Base-by-base conservation (phyloP, 2,888 invertebrate species). In the Drosophila birchii region DNA sequence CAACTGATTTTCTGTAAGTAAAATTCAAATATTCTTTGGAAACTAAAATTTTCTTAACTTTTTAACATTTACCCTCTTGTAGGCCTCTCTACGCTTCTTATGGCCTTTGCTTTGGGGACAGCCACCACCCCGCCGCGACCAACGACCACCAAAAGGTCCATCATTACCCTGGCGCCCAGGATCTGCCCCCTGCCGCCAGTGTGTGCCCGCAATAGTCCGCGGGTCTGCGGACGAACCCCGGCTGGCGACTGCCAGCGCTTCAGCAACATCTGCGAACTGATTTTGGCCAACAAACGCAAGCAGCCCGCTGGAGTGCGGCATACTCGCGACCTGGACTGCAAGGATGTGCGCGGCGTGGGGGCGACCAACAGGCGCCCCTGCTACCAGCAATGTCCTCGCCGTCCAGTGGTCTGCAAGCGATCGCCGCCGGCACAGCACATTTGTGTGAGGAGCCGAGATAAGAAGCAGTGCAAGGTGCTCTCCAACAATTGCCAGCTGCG, bases 181-280 rank as follows among this genome's bases (percentile, higher is more conserved):
- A 20, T 45, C 1, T 88, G 83, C 9, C 70, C 64, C 2, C 49
- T 68, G 60, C 73, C 88, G 0, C 29, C 71, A 0, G 53, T 80
- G 1, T 85, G 85, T 18, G 32, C 34, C 2, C 18, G 39, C 20
- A 59, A 55, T 9, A 85, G 89, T 64, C 85, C 85, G 0, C 64
- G 58, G 1, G 73, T 88, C 9, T 85, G 85, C 39, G 85, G 74
- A 1, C 64, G 89, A 6, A 70, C 75, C 0, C 45, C 36, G 8
- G 5, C 36, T 0, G 89, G 89, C 3, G 58, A 72, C 34, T 85
- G 85, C 34, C 80, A 81, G 11, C 81, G 89, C 12, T 85, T 86
- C 32, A 39, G 5, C 3, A 84, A 84, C 43, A 75, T 85, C 5
- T 85, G 85, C 38, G 81, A 86, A 3, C 55, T 85, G 69, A 54